These are phyloP conservation scores for Leucopsar rothschildi DNA, from an alignment of 2,113 vertebrate genomes.

Conservation along the genomic window DNA sequence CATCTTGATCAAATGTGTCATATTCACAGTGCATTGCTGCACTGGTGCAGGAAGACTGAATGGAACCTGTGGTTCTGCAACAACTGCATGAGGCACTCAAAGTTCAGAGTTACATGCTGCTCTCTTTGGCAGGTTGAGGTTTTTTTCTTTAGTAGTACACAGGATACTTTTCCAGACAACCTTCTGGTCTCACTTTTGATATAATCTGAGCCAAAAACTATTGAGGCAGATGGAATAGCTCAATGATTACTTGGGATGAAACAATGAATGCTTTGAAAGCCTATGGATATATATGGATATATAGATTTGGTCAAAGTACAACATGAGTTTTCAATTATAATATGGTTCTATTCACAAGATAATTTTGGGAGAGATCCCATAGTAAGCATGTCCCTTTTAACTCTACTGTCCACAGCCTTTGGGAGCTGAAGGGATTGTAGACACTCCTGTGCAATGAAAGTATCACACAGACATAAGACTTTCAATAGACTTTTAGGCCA, in stretches of 20 bases:
- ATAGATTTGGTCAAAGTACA: background rate
- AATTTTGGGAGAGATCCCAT: background rate
- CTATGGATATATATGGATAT: background rate
- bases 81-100: background rate
- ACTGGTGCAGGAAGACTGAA: background rate
- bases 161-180: background rate
- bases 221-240: background rate
- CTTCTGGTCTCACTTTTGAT: background rate
- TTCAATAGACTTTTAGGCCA: background rate
- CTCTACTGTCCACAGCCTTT: background rate
- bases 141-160: background rate
- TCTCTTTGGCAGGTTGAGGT: background rate
- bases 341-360: background rate
- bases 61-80: background rate
- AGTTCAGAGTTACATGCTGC: background rate
- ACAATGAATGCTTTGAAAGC: background rate
- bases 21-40: background rate
- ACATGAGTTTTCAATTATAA: background rate
- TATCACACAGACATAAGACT: background rate
- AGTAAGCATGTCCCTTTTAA: background rate
- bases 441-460: rapidly evolving
- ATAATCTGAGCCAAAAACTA: background rate
- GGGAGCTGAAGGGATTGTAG: background rate
- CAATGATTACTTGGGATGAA: background rate
- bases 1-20: background rate